These are phyloP conservation scores for Champsocephalus esox DNA, from an alignment of 2,797 vertebrate species.

Conservation along the genomic window DNA sequence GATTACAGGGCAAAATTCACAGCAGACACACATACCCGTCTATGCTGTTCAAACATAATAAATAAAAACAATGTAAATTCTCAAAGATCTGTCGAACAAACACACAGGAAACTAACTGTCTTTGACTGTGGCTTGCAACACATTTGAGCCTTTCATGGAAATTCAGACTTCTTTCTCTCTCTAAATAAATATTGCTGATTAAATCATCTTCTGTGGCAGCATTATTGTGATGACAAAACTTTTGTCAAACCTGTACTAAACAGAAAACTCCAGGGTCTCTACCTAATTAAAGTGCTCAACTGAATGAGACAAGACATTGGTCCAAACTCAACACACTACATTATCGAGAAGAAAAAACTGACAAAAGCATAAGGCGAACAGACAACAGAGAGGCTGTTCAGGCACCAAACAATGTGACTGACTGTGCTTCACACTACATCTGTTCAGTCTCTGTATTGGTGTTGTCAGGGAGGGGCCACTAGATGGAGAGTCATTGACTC, in stretches of 20 bases:
- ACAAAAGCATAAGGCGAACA: conserved; percentile 67
- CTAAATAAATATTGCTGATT: conserved; percentile 18
- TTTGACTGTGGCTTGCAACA: neutral
- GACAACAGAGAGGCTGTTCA: conserved; percentile 67
- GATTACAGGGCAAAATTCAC: neutral
- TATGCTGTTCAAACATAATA: neutral
- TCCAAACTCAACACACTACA: conserved; percentile 44
- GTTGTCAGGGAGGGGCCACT: conserved; percentile 65
- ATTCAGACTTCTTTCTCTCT: neutral
- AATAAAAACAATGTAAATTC: neutral
- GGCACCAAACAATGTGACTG: conserved; percentile 74
- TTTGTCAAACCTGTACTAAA: conserved; percentile 41
- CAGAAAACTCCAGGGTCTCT: conserved; percentile 77
- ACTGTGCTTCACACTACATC: conserved; percentile 65
- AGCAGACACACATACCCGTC: neutral
- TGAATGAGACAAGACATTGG: conserved; percentile 60
- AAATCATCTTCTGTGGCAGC: conserved; percentile 1
- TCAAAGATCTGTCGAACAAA: neutral
- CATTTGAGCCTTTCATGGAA: conserved; percentile 26
- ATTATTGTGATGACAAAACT: conserved; percentile 3
- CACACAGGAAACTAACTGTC: neutral
- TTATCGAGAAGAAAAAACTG: conserved; percentile 30
- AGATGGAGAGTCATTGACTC: conserved; percentile 22
- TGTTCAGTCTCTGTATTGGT: conserved; percentile 62
- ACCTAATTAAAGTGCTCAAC: conserved; percentile 77